These are phyloP conservation scores for Apis cerana DNA, from an alignment of 1,140 invertebrate genomes.

Conservation along the genomic window DNA sequence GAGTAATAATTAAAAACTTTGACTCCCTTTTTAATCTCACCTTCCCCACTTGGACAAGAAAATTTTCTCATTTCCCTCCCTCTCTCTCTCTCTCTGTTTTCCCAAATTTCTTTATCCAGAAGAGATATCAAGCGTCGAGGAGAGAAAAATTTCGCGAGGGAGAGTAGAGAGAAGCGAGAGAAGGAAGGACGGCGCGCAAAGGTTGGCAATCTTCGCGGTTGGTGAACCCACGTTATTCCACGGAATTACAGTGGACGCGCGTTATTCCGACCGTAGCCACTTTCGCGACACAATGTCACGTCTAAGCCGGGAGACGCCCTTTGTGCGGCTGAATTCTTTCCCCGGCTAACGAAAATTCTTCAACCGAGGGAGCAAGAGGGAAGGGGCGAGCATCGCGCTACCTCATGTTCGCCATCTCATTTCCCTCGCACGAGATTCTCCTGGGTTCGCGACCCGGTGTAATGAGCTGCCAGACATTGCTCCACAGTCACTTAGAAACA, in stretches of 20 bases:
- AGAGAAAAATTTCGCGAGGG: not conserved
- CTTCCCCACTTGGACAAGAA: no score
- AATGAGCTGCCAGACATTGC: conserved; percentile 54
- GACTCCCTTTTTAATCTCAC: no score
- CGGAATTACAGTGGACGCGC: conserved; percentile 30
- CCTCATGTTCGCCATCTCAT: not conserved
- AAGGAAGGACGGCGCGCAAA: not conserved
- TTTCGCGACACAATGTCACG: conserved; percentile 19
- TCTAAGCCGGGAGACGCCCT: conserved; percentile 18
- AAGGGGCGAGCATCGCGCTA: no score
- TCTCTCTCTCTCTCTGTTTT: no score
- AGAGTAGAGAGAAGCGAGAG: no score
- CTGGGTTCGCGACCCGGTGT: conserved; percentile 19
- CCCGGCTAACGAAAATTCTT: conserved; percentile 26
- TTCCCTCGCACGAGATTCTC: conserved; percentile 33
- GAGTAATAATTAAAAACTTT: no score
- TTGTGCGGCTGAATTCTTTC: conserved; percentile 23
- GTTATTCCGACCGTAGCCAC: conserved; percentile 23
- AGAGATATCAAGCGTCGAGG: not conserved
- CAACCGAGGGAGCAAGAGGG: not conserved
- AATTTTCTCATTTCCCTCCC: no score
- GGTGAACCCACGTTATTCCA: conserved; percentile 7
- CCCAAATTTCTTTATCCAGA: no score
- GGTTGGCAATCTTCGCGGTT: not conserved
- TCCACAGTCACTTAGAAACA: conserved; percentile 28